Evolutionary conservation across 2,797 vertebrate genomes (phyloP).

Genomic region (Poeciliopsis presidionis): DNA sequence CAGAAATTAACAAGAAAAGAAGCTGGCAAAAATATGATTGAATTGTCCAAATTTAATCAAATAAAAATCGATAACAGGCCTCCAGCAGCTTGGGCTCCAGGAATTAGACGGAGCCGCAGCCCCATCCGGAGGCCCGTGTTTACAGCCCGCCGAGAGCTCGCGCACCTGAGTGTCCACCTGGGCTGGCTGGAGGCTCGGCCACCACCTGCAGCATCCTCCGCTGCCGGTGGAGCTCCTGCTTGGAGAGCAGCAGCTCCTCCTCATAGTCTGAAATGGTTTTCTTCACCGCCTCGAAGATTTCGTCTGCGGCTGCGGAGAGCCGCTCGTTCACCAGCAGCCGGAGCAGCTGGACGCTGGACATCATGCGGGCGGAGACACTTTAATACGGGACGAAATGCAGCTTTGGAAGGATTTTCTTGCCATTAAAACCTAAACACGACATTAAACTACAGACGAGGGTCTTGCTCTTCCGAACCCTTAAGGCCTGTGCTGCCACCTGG

Average conservation of each 20-base stretch:
- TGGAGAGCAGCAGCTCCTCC: constrained; percentile 62
- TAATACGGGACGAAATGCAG: neutral
- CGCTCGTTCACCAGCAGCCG: constrained; percentile 66
- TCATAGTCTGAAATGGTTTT: constrained; percentile 64
- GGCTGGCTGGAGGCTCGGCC: neutral
- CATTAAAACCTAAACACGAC: neutral
- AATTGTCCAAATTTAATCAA: neutral
- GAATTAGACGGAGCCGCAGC: neutral
- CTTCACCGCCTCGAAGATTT: constrained; percentile 57
- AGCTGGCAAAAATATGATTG: neutral
- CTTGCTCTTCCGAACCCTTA: neutral
- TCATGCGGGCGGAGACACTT: constrained; percentile 3
- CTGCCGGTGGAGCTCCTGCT: constrained; percentile 47
- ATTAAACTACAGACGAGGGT: neutral
- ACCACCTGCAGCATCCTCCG: constrained; percentile 16
- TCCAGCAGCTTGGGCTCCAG: neutral
- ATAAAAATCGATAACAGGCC: neutral
- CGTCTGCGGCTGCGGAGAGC: constrained; percentile 56
- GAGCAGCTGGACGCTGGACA: constrained; percentile 57
- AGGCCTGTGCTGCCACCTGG: neutral
- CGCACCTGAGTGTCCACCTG: constrained; percentile 30
- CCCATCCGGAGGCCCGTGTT: neutral
- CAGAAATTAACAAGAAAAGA: neutral
- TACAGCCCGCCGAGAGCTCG: neutral
- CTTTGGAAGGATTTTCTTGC: neutral